Conservation (phyloP, 2,888 invertebrate genomes). For the Pachliopta kotzebuea region DNA sequence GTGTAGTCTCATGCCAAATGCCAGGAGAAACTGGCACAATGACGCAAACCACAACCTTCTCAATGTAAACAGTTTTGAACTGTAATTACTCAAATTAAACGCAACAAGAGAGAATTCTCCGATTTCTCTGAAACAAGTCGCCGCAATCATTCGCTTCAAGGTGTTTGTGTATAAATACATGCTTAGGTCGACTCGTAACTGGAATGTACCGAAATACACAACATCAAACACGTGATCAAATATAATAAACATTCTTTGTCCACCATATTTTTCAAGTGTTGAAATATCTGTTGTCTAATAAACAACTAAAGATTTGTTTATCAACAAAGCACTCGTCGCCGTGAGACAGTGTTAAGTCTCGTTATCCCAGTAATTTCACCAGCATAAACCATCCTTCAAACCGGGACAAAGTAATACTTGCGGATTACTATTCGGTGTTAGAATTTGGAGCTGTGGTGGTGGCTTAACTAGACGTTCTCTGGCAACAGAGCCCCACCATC, state of each 20-base stretch:
- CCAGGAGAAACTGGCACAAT: constrained; percentile 2
- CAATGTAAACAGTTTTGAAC: constrained; percentile 7
- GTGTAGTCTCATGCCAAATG: constrained; percentile 18
- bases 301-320: too few species aligned
- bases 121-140: constrained; percentile 14
- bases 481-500: too few species aligned
- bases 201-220: constrained; percentile 5
- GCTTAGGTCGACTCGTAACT: constrained; percentile 5
- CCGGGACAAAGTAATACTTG: too few species aligned
- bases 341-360: too few species aligned
- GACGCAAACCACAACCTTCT: constrained; percentile 27
- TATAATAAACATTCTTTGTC: background rate
- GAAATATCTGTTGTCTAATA: too few species aligned
- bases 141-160: constrained; percentile 1
- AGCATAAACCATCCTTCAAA: too few species aligned
- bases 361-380: too few species aligned
- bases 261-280: too few species aligned
- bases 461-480: too few species aligned
- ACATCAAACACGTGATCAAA: background rate
- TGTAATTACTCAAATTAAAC: constrained; percentile 22
- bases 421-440: too few species aligned
- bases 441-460: too few species aligned
- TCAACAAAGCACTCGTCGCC: too few species aligned
- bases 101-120: constrained; percentile 15
- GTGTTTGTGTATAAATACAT: background rate